phyloP scores from a whole-genome alignment of 2,888 invertebrate genomes.

The Byasa hedistus region DNA sequence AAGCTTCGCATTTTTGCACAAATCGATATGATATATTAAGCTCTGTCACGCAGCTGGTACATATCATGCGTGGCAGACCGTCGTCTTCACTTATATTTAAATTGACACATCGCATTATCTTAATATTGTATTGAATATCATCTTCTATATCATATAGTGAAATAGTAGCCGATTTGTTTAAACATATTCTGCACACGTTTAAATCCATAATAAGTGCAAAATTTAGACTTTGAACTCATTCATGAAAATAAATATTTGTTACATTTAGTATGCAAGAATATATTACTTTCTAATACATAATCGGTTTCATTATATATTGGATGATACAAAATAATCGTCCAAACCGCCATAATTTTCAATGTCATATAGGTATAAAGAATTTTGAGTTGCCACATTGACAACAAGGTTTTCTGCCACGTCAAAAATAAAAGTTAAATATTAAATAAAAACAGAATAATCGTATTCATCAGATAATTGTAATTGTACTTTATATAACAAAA shows the following conservation, averaged over 20 bases:
- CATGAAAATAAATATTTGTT: too few species aligned
- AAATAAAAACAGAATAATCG: too few species aligned
- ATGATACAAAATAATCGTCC: background rate
- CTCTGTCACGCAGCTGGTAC: slow-evolving; percentile 55
- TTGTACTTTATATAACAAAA: too few species aligned
- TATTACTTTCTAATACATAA: too few species aligned
- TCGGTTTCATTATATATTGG: background rate
- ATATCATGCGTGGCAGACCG: slow-evolving; percentile 61
- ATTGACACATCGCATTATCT: slow-evolving; percentile 60
- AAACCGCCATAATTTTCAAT: slow-evolving; percentile 8
- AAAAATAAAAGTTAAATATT: too few species aligned
- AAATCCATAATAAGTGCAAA: slow-evolving; percentile 37
- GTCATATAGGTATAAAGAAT: background rate
- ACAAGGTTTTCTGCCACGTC: background rate
- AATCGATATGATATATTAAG: slow-evolving; percentile 57
- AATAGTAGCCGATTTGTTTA: slow-evolving; percentile 53
- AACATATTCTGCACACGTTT: slow-evolving; percentile 62
- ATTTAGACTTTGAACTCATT: too few species aligned
- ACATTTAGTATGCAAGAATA: too few species aligned
- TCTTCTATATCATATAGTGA: slow-evolving; percentile 57
- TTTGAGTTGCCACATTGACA: background rate
- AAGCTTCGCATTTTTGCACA: slow-evolving; percentile 59
- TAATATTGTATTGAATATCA: slow-evolving; percentile 53
- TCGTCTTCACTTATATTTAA: slow-evolving; percentile 58
- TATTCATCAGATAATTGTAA: too few species aligned